phyloP scores from a whole-genome alignment of 1,140 invertebrate species.

The Drosophila murphyi region DNA sequence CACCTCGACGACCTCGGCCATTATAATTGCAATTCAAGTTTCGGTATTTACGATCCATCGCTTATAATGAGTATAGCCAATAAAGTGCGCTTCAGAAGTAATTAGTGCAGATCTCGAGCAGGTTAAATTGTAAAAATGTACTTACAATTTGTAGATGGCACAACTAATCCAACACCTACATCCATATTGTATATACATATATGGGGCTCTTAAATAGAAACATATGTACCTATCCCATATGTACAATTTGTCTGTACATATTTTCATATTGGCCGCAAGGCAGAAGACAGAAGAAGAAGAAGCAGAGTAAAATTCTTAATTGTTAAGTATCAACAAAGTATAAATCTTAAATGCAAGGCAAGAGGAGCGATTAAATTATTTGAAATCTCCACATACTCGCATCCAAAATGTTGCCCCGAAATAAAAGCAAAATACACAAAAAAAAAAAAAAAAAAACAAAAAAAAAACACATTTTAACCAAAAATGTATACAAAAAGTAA shows the following conservation, averaged over 20 bases:
- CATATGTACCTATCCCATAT: background rate
- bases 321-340: conserved; percentile 82
- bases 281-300: conserved; percentile 54
- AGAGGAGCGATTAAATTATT: conserved; percentile 73
- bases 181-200: background rate
- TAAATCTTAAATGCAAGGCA: conserved; percentile 71
- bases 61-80: conserved; percentile 22
- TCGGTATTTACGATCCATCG: conserved; percentile 30
- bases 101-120: conserved; percentile 42
- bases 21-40: conserved; percentile 38
- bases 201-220: background rate
- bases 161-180: background rate
- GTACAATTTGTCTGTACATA: conserved; percentile 3
- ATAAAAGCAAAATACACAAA: conserved; percentile 76
- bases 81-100: conserved; percentile 34
- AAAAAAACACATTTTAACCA: conserved; percentile 32
- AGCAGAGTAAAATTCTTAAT: conserved; percentile 64
- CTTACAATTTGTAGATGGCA: conserved; percentile 27
- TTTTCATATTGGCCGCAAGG: conserved; percentile 33
- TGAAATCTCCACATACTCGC: conserved; percentile 62
- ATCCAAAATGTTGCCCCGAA: conserved; percentile 54
- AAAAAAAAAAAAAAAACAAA: conserved; percentile 19
- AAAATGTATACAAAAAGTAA: conserved; percentile 82
- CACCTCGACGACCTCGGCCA: conserved; percentile 48
- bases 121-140: conserved; percentile 38